Evolutionary conservation across 2,888 invertebrate species (phyloP).

Genomic region (Eupelmus urozonus): DNA sequence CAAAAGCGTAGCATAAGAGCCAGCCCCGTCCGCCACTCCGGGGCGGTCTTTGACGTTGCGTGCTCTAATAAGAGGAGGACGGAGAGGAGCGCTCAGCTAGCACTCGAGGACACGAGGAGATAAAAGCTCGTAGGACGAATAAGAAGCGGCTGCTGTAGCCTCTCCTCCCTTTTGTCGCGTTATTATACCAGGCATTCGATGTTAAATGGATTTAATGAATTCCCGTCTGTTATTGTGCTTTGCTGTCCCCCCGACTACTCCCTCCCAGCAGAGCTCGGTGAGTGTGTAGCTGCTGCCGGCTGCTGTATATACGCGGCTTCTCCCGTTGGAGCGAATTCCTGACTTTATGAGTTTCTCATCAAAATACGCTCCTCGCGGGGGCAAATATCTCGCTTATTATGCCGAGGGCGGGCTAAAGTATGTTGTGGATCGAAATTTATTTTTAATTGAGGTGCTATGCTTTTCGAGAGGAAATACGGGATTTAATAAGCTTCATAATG

Average conservation of each 20-base stretch:
- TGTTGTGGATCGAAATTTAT: neutral
- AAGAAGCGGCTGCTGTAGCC: neutral
- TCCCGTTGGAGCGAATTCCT: slow-evolving; percentile 35
- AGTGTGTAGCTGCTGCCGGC: neutral
- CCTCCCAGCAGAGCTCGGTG: neutral
- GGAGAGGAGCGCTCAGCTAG: too few relatives aligned
- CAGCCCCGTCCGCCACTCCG: too few relatives aligned
- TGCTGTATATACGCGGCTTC: neutral
- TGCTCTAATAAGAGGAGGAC: slow-evolving; percentile 50
- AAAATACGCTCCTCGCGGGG: slow-evolving; percentile 48
- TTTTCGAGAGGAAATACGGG: neutral
- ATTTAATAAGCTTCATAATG: neutral
- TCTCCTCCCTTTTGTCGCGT: slow-evolving; percentile 1
- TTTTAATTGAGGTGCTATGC: slow-evolving; percentile 7
- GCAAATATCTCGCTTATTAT: slow-evolving; percentile 60
- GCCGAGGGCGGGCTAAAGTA: neutral
- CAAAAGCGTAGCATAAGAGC: slow-evolving; percentile 37
- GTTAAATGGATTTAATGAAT: slow-evolving; percentile 53
- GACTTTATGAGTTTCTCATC: slow-evolving; percentile 63
- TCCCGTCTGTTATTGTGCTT: slow-evolving; percentile 46
- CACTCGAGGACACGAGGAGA: neutral
- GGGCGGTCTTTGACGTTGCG: slow-evolving; percentile 52
- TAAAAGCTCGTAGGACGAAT: neutral
- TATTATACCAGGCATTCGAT: slow-evolving; percentile 43
- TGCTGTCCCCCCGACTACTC: neutral